These are phyloP conservation scores for Ptiloglossa arizonensis DNA, from an alignment of 1,140 invertebrate species.

Conservation along the genomic window DNA sequence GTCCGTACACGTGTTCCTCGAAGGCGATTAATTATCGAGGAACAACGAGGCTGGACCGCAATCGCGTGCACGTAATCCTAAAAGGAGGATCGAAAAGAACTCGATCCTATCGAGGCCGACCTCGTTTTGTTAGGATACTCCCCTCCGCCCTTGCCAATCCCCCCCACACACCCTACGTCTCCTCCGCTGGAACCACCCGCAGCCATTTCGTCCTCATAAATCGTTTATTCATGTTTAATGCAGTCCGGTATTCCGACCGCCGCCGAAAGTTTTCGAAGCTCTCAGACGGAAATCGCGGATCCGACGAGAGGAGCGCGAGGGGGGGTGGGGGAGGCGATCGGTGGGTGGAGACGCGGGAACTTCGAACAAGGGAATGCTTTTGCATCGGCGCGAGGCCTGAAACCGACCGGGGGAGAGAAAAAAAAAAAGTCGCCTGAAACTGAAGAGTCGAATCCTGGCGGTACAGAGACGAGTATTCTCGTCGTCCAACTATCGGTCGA, in stretches of 20 bases:
- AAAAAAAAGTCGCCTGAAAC: constrained; percentile 55
- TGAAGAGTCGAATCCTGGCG: constrained; percentile 50
- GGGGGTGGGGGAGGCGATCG: not conserved
- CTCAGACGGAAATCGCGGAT: constrained; percentile 66
- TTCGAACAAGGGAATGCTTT: constrained; percentile 75
- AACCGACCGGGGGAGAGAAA: constrained; percentile 49
- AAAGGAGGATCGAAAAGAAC: constrained; percentile 14
- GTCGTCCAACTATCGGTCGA: constrained; percentile 22
- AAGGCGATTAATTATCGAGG: constrained; percentile 66
- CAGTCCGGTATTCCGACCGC: constrained; percentile 51
- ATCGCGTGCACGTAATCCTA: constrained; percentile 39
- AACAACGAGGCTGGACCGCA: constrained; percentile 32
- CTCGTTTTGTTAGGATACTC: constrained; percentile 36
- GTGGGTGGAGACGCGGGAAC: constrained; percentile 54
- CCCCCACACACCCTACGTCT: too few species aligned
- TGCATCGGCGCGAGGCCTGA: constrained; percentile 63
- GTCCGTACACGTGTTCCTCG: constrained; percentile 15
- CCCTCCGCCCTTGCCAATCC: constrained; percentile 5
- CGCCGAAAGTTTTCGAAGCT: constrained; percentile 66
- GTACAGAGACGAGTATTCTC: constrained; percentile 9
- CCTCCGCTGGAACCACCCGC: constrained; percentile 32
- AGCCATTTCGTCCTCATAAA: constrained; percentile 67
- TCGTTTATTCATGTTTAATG: constrained; percentile 77
- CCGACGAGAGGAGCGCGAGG: constrained; percentile 10
- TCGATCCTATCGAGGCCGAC: constrained; percentile 33